phyloP scores from a whole-genome alignment of 2,888 invertebrate genomes.

The Liposcelis brunnea region DNA sequence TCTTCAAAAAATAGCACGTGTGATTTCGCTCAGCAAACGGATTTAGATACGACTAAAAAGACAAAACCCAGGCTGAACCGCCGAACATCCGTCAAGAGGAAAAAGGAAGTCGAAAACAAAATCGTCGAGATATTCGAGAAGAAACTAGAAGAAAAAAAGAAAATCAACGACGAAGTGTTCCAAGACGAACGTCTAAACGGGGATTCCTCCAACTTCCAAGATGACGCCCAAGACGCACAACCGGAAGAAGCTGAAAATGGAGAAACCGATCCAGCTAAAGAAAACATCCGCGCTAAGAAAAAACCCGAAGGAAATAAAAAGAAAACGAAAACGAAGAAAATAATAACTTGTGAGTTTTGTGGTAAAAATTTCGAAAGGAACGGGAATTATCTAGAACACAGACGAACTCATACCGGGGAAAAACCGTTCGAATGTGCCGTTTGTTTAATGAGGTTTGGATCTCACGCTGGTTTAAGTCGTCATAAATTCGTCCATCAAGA shows the following conservation, averaged over 20 bases:
- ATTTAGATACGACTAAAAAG: too few relatives aligned
- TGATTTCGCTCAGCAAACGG: too few relatives aligned
- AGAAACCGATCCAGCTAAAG: too few relatives aligned
- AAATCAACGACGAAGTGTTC: background rate
- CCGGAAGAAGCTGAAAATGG: too few relatives aligned
- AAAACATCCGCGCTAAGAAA: too few relatives aligned
- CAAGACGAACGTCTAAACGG: too few relatives aligned
- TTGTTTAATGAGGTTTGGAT: slow-evolving; percentile 14
- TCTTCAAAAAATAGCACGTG: too few relatives aligned
- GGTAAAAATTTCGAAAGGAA: slow-evolving; percentile 4
- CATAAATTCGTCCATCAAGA: slow-evolving; percentile 6
- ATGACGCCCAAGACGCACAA: too few relatives aligned
- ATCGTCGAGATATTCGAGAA: background rate
- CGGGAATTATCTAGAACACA: slow-evolving; percentile 8
- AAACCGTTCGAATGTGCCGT: slow-evolving; percentile 13
- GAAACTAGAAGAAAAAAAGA: background rate
- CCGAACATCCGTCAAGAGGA: background rate
- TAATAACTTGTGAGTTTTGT: slow-evolving; percentile 6
- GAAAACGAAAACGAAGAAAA: background rate
- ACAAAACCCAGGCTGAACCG: background rate
- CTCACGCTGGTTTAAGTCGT: slow-evolving; percentile 4
- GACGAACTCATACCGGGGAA: slow-evolving; percentile 13
- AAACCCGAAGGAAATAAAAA: background rate
- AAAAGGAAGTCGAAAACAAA: background rate
- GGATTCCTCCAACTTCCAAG: too few relatives aligned